phyloP scores from a whole-genome alignment of 2,888 invertebrate species.

The Cheilosia pagana region DNA sequence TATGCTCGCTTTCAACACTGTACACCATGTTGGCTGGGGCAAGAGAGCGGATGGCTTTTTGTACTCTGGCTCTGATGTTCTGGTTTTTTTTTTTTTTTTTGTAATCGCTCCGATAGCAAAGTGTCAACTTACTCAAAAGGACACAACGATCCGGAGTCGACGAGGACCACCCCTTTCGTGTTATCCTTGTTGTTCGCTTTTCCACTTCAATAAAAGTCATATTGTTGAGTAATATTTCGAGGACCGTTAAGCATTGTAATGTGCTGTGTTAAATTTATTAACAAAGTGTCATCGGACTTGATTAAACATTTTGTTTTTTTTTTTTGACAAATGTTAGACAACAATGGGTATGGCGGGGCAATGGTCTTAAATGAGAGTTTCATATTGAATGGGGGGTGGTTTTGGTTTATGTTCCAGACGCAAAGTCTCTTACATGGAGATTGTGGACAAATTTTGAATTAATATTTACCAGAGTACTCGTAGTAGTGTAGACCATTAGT shows the following conservation, averaged over 20 bases:
- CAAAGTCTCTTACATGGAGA: constrained; percentile 8
- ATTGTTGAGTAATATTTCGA: constrained; percentile 71
- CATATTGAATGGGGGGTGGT: constrained; percentile 54
- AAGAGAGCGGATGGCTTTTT: constrained; percentile 27
- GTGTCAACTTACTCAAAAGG: constrained; percentile 48
- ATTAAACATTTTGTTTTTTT: constrained; percentile 45
- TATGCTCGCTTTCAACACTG: constrained; percentile 52
- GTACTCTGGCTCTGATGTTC: constrained; percentile 30
- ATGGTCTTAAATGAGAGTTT: constrained; percentile 54
- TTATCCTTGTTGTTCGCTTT: constrained; percentile 52
- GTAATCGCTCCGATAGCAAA: constrained; percentile 62
- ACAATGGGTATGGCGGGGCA: constrained; percentile 33
- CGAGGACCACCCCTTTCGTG: constrained; percentile 60
- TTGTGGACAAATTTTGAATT: constrained; percentile 34
- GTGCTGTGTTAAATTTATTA: constrained; percentile 73
- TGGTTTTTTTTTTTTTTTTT: constrained; percentile 20
- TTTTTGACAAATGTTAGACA: constrained; percentile 65
- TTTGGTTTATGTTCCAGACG: constrained; percentile 36
- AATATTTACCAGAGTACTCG: constrained; percentile 10
- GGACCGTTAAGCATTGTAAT: constrained; percentile 74
- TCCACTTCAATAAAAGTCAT: constrained; percentile 64
- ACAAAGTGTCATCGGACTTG: constrained; percentile 74
- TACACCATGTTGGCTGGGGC: constrained; percentile 23
- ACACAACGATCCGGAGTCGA: constrained; percentile 15
- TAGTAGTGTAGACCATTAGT: too few species aligned